Conservation (phyloP, 2,797 vertebrate genomes). For the Furcifer pardalis region DNA sequence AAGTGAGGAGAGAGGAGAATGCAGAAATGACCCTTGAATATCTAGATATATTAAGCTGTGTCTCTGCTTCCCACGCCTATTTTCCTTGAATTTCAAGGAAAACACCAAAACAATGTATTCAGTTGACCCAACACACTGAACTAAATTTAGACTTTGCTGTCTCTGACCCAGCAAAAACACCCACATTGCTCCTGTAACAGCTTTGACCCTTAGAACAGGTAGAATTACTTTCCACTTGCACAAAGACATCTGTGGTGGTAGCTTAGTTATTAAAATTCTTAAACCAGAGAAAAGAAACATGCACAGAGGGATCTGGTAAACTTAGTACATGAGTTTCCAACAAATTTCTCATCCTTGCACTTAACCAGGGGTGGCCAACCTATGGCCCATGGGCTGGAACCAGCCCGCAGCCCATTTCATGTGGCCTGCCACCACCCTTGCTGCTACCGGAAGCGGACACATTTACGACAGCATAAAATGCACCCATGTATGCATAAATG, state of each 20-base stretch:
- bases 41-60: background rate
- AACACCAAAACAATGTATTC: background rate
- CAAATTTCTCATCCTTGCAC: background rate
- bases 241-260: background rate
- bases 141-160: conserved; percentile 15
- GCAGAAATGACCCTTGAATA: background rate
- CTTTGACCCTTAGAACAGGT: background rate
- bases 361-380: too few relatives aligned
- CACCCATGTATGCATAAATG: too few relatives aligned
- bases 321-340: background rate
- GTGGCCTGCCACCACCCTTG: too few relatives aligned
- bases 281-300: background rate
- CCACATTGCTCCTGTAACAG: background rate
- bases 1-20: background rate
- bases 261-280: background rate
- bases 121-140: background rate
- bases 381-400: too few relatives aligned
- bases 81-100: background rate
- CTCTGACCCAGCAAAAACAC: conserved; percentile 9
- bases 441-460: too few relatives aligned
- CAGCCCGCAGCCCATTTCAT: too few relatives aligned
- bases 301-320: background rate
- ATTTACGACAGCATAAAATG: too few relatives aligned
- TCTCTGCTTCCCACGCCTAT: background rate
- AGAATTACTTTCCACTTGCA: background rate